phyloP scores from a whole-genome alignment of 2,888 invertebrate species.

The Cosmia pyralina region DNA sequence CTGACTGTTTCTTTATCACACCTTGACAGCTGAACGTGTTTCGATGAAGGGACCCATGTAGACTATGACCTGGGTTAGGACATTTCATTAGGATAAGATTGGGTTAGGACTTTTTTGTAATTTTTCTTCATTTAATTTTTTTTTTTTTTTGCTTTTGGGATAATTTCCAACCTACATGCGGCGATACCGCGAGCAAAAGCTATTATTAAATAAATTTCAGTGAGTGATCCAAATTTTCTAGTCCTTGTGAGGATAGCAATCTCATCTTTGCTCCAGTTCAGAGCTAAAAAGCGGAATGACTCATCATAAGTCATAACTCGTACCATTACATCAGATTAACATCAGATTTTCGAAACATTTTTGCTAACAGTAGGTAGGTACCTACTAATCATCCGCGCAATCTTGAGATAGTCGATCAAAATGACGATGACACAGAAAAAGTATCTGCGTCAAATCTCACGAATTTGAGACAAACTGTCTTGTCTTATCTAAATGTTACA shows the following conservation, averaged over 20 bases:
- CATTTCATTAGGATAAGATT: too few relatives aligned
- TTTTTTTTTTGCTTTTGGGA: too few relatives aligned
- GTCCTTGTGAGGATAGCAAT: constrained; percentile 42
- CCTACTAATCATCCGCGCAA: constrained; percentile 35
- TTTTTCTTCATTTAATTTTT: too few relatives aligned
- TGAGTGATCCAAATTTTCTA: too few relatives aligned
- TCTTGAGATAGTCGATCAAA: constrained; percentile 56
- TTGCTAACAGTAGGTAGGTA: constrained; percentile 23
- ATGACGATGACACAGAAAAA: constrained; percentile 52
- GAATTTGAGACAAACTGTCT: constrained; percentile 24
- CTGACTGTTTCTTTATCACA: too few relatives aligned
- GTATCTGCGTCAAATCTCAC: constrained; percentile 51
- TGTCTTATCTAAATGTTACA: constrained; percentile 28
- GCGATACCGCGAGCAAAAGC: too few relatives aligned
- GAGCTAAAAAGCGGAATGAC: constrained; percentile 18
- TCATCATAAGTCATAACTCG: constrained; percentile 17
- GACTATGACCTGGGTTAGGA: too few relatives aligned
- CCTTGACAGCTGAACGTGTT: too few relatives aligned
- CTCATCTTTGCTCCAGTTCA: constrained; percentile 31
- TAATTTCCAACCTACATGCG: too few relatives aligned
- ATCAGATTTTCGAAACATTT: constrained; percentile 61
- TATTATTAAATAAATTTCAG: too few relatives aligned
- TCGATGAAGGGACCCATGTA: too few relatives aligned
- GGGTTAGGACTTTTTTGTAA: too few relatives aligned
- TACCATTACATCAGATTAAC: constrained; percentile 16